A percentile compares a stretch with the other conserved stretches of the same genome.
Conservation (phyloP, 2,797 vertebrate genomes). For the Tapera naevia region DNA sequence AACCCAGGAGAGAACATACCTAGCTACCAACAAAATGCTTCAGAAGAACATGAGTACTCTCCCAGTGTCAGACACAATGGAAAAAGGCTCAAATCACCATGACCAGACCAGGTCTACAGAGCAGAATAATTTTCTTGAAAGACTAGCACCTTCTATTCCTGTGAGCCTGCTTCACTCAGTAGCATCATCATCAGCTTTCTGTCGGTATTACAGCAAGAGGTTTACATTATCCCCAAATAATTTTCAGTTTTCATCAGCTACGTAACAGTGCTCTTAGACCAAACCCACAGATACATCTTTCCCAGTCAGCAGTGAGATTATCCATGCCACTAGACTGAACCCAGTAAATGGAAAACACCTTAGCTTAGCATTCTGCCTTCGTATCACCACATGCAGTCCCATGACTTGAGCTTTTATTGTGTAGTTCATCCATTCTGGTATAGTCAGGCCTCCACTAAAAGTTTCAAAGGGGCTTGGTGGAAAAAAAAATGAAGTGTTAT, state of each 20-base stretch:
- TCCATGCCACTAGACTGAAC: not conserved
- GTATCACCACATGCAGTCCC: not conserved
- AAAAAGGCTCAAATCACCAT: not conserved
- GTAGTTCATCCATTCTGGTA: not conserved
- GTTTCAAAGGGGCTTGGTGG: not conserved
- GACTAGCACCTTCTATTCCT: conserved; percentile 53
- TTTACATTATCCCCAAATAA: not conserved
- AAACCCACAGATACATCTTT: not conserved
- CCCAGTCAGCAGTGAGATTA: conserved; percentile 5
- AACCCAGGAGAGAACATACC: not conserved
- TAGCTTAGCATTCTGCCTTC: conserved; percentile 38
- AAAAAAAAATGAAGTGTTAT: not conserved
- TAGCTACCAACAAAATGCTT: fast-evolving
- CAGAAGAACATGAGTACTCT: not conserved
- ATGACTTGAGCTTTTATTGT: conserved; percentile 1
- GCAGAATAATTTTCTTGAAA: not conserved
- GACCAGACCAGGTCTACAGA: not conserved
- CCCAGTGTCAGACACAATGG: not conserved
- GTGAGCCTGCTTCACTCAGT: conserved; percentile 52
- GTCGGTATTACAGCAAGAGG: not conserved
- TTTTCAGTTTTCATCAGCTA: not conserved
- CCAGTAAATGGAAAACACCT: not conserved
- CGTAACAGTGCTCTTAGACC: not conserved
- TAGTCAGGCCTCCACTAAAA: not conserved
- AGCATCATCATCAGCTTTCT: conserved; percentile 1